A percentile compares a stretch with the other conserved stretches of the same genome.
phyloP scores from a whole-genome alignment of 2,113 vertebrate species.

The Pachycephala philippinensis region DNA sequence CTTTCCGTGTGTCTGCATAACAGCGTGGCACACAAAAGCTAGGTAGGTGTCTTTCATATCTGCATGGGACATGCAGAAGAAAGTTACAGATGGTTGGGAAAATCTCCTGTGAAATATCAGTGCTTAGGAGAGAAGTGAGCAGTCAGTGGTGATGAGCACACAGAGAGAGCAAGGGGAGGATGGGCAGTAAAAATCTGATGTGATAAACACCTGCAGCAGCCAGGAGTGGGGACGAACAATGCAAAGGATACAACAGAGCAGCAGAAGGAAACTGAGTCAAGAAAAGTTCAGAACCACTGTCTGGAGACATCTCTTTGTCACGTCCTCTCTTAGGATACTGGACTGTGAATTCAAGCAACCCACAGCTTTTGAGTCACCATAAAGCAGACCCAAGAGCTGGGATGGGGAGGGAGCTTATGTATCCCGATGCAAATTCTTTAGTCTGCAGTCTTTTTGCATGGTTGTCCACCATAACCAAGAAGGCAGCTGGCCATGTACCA shows the following conservation, averaged over 20 bases:
- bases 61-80: neutral
- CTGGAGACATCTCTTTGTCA: neutral
- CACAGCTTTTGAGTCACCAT: neutral
- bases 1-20: neutral
- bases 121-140: neutral
- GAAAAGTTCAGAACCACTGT: neutral
- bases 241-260: neutral
- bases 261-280: neutral
- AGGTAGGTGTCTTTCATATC: neutral
- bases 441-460: neutral
- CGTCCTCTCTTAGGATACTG: neutral
- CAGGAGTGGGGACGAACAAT: neutral
- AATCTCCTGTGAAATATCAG: neutral
- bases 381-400: neutral
- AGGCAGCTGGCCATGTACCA: neutral
- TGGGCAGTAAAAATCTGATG: neutral
- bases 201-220: neutral
- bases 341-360: neutral
- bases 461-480: neutral
- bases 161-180: neutral
- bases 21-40: neutral
- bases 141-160: fast-evolving
- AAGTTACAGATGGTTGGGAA: neutral
- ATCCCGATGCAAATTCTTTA: neutral
- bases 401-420: neutral